Conservation (phyloP, 2,888 invertebrate species). For the Dolomedes plantarius region DNA sequence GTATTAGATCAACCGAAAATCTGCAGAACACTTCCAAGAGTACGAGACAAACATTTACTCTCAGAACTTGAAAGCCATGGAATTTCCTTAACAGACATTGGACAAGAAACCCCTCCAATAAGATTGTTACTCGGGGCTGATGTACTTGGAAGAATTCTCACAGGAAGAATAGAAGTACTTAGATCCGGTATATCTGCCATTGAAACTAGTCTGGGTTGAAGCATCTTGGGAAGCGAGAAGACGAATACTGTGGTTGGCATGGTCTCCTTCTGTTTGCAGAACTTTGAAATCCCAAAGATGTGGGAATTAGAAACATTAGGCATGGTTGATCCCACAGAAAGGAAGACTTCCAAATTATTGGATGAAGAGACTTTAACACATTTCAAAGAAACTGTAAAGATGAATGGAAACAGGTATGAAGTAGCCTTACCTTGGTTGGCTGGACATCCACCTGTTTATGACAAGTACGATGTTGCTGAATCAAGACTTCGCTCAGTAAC, state of each 20-base stretch:
- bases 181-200: constrained; percentile 3
- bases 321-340: neutral
- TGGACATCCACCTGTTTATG: neutral
- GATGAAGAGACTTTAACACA: neutral
- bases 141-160: neutral
- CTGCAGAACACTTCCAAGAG: no score
- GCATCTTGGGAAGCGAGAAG: neutral
- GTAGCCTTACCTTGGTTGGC: neutral
- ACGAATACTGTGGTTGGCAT: neutral
- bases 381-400: neutral
- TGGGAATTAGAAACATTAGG: constrained; percentile 12
- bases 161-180: constrained; percentile 5
- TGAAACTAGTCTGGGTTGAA: constrained; percentile 3
- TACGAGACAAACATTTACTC: no score
- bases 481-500: constrained; percentile 1
- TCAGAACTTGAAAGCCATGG: no score
- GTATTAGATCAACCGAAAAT: no score
- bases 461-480: constrained; percentile 10
- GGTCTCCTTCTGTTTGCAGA: neutral
- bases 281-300: neutral
- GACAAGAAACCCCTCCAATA: neutral
- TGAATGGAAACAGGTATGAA: neutral
- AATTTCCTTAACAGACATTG: neutral
- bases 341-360: neutral
- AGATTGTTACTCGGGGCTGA: neutral